Conservation (phyloP, 2,888 invertebrate species). For the Cartodere bifasciata region DNA sequence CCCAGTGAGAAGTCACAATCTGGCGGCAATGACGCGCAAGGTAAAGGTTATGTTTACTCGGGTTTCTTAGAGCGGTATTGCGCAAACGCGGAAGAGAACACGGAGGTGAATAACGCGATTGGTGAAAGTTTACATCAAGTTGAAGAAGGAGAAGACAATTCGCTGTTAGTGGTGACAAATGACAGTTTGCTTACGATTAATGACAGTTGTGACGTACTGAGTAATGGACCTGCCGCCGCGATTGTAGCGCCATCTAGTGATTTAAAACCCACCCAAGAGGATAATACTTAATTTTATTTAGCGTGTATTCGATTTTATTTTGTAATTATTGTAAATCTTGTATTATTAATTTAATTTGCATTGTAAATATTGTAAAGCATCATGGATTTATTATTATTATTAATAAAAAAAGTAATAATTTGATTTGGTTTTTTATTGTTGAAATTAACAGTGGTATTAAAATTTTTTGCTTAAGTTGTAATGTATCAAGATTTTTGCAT, state of each 20-base stretch:
- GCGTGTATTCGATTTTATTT: neutral
- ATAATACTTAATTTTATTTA: slow-evolving; percentile 1
- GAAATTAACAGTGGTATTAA: too few relatives aligned
- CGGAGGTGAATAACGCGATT: slow-evolving; percentile 17
- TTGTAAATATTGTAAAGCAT: slow-evolving; percentile 1
- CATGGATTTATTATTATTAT: too few relatives aligned
- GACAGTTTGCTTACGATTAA: too few relatives aligned
- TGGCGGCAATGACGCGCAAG: slow-evolving; percentile 9
- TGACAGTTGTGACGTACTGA: too few relatives aligned
- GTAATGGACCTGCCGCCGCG: neutral
- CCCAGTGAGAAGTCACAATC: slow-evolving; percentile 22
- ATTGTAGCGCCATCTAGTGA: neutral
- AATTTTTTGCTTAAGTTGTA: too few relatives aligned
- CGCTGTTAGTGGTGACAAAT: neutral
- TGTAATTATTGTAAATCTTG: neutral
- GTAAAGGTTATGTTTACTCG: slow-evolving; percentile 9
- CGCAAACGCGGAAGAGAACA: slow-evolving; percentile 19
- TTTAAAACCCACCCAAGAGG: too few relatives aligned
- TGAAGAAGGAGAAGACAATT: slow-evolving; percentile 6
- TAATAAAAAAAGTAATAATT: too few relatives aligned
- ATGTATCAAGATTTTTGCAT: too few relatives aligned
- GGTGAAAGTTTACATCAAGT: slow-evolving; percentile 16
- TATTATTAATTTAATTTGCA: neutral
- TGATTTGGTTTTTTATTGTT: too few relatives aligned
- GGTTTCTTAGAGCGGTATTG: slow-evolving; percentile 16